Base-by-base conservation (phyloP, 2,888 invertebrate species). In the Melanchra persicariae region DNA sequence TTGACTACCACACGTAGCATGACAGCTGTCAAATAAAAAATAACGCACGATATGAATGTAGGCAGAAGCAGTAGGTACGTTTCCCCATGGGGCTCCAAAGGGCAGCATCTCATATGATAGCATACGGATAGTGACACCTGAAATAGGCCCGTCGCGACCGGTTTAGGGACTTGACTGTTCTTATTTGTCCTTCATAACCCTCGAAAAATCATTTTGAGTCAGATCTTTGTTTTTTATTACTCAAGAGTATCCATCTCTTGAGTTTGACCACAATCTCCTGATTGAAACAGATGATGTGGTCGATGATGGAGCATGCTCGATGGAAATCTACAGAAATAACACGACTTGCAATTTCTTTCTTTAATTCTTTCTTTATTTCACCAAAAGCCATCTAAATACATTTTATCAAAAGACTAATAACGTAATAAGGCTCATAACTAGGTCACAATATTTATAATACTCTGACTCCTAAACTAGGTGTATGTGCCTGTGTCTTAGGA, bases 21-120 rank as follows among this genome's bases (percentile, higher is more conserved):
- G 58, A 34, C 30, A 43, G 47, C 17, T 58, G 58, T 47, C 45
- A 74, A 54, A 74, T 79, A 43, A 22, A 74, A 70, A 54, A 49
- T 49, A 79, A 43, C 40, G 5, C 22, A 22, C 24, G 63, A 9
- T 19, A 49, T 19, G 22, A 22, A 22, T 26, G 43, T 43, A 26
- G n/a, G 40, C 40, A 47, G 8, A 45, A 45, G 6, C 8, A 45
- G 19, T 45, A 45, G 45, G 40, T 26, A 15, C 1, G 40, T 9
- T 17, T 7, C 22, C 74, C 57, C 49, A 0, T 3, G 67, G 66
- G 73, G 24, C 22, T 63, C 24, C 22, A 34, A 19, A 65, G 62
- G 59, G 22, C 70, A 58, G 62, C 80, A 49, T 30, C 60, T 80
- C 70, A 72, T 83, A 74, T 67, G 24, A 34, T 47, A 71, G 60